phyloP scores from a whole-genome alignment of 2,888 invertebrate species.

The Luffia ferchaultella region DNA sequence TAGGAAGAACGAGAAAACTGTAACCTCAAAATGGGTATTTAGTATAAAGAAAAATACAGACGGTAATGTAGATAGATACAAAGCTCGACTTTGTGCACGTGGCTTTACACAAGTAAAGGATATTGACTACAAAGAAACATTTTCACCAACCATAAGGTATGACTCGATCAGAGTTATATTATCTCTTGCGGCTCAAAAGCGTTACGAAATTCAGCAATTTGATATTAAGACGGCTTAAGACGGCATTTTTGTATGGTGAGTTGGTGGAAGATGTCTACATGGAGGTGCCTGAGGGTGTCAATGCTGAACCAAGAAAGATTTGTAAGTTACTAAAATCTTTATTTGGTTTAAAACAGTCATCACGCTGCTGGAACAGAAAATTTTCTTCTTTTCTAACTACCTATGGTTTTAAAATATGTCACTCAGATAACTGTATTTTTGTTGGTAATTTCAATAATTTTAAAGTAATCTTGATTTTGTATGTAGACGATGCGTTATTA shows the following conservation, averaged over 20 bases:
- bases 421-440: neutral
- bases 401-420: neutral
- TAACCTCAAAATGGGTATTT: neutral
- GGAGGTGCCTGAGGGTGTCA: neutral
- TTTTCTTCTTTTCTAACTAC: neutral
- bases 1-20: neutral
- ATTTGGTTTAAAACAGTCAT: neutral
- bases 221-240: neutral
- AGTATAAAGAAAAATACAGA: neutral
- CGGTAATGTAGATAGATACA: conserved; percentile 12
- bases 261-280: neutral
- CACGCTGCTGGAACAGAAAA: neutral
- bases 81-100: conserved; percentile 14
- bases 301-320: neutral
- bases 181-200: conserved; percentile 5
- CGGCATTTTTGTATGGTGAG: neutral
- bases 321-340: neutral
- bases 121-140: conserved; percentile 15
- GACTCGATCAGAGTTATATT: conserved; percentile 11
- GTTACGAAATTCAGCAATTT: neutral
- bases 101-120: conserved; percentile 13
- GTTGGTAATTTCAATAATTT: neutral
- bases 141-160: conserved; percentile 15
- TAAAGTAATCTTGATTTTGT: neutral
- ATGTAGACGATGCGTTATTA: neutral